Evolutionary conservation across 2,113 vertebrate genomes (phyloP).

Genomic region (Brachyhypopomus gauderio): DNA sequence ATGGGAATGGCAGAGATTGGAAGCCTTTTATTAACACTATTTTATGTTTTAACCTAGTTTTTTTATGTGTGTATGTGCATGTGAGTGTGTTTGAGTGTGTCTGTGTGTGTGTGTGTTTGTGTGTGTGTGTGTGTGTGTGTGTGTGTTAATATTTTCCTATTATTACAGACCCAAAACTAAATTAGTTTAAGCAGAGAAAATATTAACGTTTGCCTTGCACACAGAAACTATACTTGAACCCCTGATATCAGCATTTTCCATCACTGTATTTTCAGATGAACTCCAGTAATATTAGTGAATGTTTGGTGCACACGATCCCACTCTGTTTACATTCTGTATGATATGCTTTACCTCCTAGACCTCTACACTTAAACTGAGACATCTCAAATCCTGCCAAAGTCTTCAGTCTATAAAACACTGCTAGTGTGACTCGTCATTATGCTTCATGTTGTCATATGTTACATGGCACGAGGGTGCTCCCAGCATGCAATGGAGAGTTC

Average conservation of each 20-base stretch:
- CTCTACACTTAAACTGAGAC: slow-evolving; percentile 10
- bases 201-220: not conserved
- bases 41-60: no score
- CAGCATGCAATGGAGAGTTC: slow-evolving; percentile 53
- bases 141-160: no score
- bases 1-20: not conserved
- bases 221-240: not conserved
- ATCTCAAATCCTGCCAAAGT: slow-evolving; percentile 9
- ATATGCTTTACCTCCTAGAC: not conserved
- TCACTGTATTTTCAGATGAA: not conserved
- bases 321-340: not conserved
- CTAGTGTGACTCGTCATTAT: slow-evolving; percentile 40
- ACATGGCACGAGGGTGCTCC: slow-evolving; percentile 55
- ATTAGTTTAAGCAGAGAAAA: not conserved
- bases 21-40: not conserved
- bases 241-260: not conserved
- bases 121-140: no score
- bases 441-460: slow-evolving; percentile 55
- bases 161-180: no score
- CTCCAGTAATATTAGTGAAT: not conserved
- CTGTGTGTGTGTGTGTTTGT: no score
- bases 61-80: no score
- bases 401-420: slow-evolving; percentile 1
- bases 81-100: no score
- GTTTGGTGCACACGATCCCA: not conserved